Evolutionary conservation across 2,797 vertebrate species (phyloP), one percentile per base, ranked within the genome.

Genomic region (Acanthis flammea): DNA sequence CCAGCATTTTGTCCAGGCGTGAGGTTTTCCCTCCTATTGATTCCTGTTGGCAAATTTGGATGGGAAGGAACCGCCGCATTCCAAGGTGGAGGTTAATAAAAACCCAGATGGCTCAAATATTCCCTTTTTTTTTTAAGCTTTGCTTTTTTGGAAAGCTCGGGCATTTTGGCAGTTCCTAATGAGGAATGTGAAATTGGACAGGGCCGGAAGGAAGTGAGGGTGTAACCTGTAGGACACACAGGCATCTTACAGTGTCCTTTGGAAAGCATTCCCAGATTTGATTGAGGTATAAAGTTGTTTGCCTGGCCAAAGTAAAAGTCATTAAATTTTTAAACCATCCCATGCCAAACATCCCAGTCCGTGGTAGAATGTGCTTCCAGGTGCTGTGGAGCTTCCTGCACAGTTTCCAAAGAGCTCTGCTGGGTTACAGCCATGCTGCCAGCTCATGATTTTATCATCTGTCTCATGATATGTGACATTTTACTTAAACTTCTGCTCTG

Each of bases 181-280:
- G 94, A 94, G 47, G 78, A 66, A 58, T 95, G 53, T 91, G 87
- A 67, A 72, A 50, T 45, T 35, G 79, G 88, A 61, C 1, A 3
- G 62, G 82, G 73, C 73, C 47, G 70, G 95, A 92, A 96, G 94
- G 96, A 94, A 96, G 63, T 1, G 19, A 91, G 95, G 95, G 94
- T 19, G 88, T 90, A 93, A 94, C 94, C 86, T 94, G 77, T 66
- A 44, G 71, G 86, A 82, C 66, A 42, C 79, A 81, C 51, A 92
- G 61, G 82, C 90, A 88, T 91, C 75, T 94, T 50, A 31, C 82
- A 80, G 85, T 68, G 86, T 86, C 84, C 83, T 88, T 88, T 81
- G 91, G 93, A 93, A 95, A 80, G 35, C 80, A 27, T 85, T 82
- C 94, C 88, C 83, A 85, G 80, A 67, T 88, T 88, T 62, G 80